These are phyloP conservation scores for Rhagium mordax DNA, from an alignment of 2,888 invertebrate species.

Conservation along the genomic window DNA sequence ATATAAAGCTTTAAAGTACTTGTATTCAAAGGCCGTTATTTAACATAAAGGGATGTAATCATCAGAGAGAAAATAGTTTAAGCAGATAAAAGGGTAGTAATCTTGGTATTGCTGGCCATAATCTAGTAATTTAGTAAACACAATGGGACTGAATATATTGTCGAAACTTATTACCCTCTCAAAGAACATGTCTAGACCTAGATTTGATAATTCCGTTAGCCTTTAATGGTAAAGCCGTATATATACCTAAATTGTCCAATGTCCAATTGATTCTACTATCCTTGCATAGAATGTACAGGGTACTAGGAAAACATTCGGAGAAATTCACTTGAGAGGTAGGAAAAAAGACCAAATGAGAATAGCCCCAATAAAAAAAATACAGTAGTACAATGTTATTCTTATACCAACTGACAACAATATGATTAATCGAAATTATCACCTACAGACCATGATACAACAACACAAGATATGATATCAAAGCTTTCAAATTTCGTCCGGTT, in stretches of 20 bases:
- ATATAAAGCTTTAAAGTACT: neutral
- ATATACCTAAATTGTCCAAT: neutral
- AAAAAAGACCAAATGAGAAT: no score
- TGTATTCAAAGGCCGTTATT: neutral
- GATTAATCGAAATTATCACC: no score
- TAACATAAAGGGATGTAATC: slow-evolving; percentile 6
- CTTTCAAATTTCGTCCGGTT: no score
- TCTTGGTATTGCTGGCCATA: slow-evolving; percentile 3
- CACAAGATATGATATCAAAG: no score
- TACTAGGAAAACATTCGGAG: no score
- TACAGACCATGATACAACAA: no score
- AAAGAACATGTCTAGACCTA: neutral
- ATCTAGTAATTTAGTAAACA: slow-evolving; percentile 10
- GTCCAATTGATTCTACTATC: neutral
- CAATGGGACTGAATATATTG: slow-evolving; percentile 1
- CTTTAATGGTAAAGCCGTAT: neutral
- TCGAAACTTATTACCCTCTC: neutral
- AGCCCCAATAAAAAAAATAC: no score
- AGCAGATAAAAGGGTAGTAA: slow-evolving; percentile 12
- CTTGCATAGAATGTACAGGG: neutral
- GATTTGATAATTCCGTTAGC: neutral
- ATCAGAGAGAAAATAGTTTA: slow-evolving; percentile 8
- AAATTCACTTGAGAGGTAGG: no score
- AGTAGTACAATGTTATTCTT: no score
- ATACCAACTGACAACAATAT: no score